phyloP scores from a whole-genome alignment of 2,113 vertebrate genomes.

The Puntigrus tetrazona region DNA sequence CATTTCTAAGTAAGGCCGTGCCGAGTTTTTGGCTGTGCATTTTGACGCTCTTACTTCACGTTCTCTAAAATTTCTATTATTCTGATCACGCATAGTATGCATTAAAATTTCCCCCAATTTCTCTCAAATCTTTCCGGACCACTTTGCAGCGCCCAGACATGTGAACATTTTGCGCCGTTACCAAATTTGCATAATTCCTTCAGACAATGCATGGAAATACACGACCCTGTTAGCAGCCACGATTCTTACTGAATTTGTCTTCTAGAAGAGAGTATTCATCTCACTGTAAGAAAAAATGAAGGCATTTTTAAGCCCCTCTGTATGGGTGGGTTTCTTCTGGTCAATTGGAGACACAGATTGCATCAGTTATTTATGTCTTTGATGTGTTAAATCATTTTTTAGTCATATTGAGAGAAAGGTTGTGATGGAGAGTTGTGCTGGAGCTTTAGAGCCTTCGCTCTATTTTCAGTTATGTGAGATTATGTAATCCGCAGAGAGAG shows the following conservation, averaged over 20 bases:
- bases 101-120: not conserved
- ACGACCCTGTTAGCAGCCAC: not conserved
- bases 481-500: constrained; percentile 32
- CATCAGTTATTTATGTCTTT: not conserved
- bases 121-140: not conserved
- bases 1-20: not conserved
- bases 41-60: not conserved
- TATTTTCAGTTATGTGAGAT: constrained; percentile 46
- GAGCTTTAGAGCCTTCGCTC: constrained; percentile 40
- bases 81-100: not conserved
- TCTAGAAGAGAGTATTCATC: not conserved
- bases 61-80: not conserved
- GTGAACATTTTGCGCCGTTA: not conserved
- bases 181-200: not conserved
- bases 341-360: not conserved
- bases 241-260: not conserved
- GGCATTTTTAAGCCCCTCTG: not conserved
- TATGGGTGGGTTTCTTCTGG: not conserved
- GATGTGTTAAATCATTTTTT: not conserved
- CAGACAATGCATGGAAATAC: not conserved
- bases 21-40: not conserved
- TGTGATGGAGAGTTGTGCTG: constrained; percentile 12
- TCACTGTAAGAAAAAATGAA: not conserved
- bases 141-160: not conserved
- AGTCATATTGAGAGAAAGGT: not conserved